These are phyloP conservation scores for Nothoprocta pentlandii DNA, from an alignment of 2,113 vertebrate species.

Conservation along the genomic window DNA sequence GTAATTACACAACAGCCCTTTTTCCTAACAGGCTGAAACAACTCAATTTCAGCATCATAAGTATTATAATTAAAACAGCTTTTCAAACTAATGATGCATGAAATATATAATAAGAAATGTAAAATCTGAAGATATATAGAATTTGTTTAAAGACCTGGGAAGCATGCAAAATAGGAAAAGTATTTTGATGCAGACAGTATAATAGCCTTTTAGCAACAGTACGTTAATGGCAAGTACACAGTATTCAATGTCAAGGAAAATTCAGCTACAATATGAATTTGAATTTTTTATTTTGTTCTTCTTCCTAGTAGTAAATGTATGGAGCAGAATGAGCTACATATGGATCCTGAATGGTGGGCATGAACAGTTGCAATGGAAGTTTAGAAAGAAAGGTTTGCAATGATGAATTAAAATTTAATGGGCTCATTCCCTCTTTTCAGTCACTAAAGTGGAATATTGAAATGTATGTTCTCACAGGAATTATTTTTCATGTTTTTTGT, in stretches of 20 bases:
- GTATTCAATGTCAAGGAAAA: background rate
- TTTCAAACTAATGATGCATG: slow-evolving; percentile 40
- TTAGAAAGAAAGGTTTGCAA: slow-evolving; percentile 46
- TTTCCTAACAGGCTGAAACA: slow-evolving; percentile 40
- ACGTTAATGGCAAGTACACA: background rate
- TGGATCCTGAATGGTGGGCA: background rate
- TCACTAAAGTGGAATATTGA: slow-evolving; percentile 64
- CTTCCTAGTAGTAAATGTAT: background rate
- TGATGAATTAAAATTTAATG: slow-evolving; percentile 61
- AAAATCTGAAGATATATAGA: background rate
- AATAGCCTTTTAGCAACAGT: background rate
- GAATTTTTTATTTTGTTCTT: slow-evolving; percentile 13
- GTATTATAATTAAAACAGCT: slow-evolving; percentile 50
- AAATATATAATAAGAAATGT: slow-evolving; percentile 31
- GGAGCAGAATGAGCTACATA: background rate
- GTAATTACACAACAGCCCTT: slow-evolving; percentile 39
- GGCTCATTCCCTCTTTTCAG: slow-evolving; percentile 55
- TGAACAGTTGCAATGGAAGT: background rate
- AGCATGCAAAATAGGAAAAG: background rate
- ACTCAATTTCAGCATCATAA: slow-evolving; percentile 49
- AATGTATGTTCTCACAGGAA: slow-evolving; percentile 55
- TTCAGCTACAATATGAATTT: background rate
- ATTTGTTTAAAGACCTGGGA: slow-evolving; percentile 21
- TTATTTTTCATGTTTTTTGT: slow-evolving; percentile 20
- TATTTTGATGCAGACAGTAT: background rate